Base-by-base conservation (phyloP, 2,113 vertebrate genomes). In the Raphicerus campestris region DNA sequence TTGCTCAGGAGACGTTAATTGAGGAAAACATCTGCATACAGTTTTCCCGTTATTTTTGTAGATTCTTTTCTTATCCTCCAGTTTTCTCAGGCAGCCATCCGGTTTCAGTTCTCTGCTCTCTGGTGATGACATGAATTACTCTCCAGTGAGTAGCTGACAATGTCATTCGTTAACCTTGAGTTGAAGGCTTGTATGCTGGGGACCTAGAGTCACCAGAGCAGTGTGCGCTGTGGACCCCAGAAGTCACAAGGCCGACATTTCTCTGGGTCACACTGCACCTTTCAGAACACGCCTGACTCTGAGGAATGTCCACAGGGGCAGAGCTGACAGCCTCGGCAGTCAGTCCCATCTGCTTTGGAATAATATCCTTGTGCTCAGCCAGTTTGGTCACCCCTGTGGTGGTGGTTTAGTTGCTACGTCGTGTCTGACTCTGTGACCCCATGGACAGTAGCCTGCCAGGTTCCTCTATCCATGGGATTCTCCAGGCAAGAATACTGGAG, bases 11-110 rank as follows among this genome's bases (percentile, higher is more conserved):
- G 96, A 97, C 89, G 70, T 88, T 98, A 94, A 97, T 88, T 97
- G 98, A 97, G 94, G 96, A 94, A 97, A 98, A 96, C 97, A 97
- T 94, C 97, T 98, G 96, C 91, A 91, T 24, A 0, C 81, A 56
- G 96, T 93, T 97, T 98, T 86, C 26, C 56, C 56, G 86, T 89
- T 91, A 88, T 97, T 93, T 97, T 91, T 96, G 28, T 88, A 97
- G 93, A 94, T 97, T 92, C 94, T 89, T 97, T 98, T 94, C 86
- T 58, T 81, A 32, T 61, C 56, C 93, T 94, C 58, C 89, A 83
- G 95, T 30, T 90, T 73, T 28, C 94, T 96, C 84, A 93, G 96
- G 95, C 91, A 85, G 80, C 16, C 42, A 92, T 95, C 96, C 75
- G 58, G 91, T 97, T 97, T 97, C 91, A 42, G 17, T 97, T 93